phyloP scores from a whole-genome alignment of 2,113 vertebrate species.

The Melozone crissalis region DNA sequence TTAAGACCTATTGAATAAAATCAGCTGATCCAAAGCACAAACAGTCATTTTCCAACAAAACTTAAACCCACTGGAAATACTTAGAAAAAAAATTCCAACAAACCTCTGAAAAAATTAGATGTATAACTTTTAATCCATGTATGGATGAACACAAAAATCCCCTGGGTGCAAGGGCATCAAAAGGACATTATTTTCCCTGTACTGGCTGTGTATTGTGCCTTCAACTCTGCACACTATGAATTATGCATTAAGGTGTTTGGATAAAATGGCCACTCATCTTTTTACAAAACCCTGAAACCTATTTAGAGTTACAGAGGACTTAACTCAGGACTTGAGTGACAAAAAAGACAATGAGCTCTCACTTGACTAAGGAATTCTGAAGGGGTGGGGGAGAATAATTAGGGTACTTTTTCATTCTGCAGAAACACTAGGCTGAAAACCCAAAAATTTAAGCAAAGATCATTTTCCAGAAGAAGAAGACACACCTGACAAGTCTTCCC shows the following conservation, averaged over 20 bases:
- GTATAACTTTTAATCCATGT: neutral
- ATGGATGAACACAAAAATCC: neutral
- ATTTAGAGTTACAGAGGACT: neutral
- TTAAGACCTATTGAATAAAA: neutral
- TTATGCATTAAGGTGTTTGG: neutral
- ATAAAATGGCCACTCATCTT: neutral
- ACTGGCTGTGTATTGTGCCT: neutral
- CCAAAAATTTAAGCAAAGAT: neutral
- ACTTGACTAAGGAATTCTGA: neutral
- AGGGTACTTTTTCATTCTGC: neutral
- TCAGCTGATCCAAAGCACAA: neutral
- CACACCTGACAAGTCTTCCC: slow-evolving; percentile 95
- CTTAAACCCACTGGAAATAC: neutral
- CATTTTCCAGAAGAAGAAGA: neutral
- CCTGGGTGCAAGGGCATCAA: neutral
- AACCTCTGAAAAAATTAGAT: neutral
- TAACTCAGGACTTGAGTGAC: neutral
- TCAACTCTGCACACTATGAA: neutral
- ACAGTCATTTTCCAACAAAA: neutral
- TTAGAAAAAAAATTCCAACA: neutral
- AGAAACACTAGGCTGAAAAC: neutral
- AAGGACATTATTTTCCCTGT: neutral
- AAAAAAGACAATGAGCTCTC: neutral
- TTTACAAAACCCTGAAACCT: neutral
- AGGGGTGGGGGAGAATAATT: neutral